Evolutionary conservation across 2,113 vertebrate genomes (phyloP), one percentile per base, ranked within the genome.

Genomic region (Hydrolagus affinis): DNA sequence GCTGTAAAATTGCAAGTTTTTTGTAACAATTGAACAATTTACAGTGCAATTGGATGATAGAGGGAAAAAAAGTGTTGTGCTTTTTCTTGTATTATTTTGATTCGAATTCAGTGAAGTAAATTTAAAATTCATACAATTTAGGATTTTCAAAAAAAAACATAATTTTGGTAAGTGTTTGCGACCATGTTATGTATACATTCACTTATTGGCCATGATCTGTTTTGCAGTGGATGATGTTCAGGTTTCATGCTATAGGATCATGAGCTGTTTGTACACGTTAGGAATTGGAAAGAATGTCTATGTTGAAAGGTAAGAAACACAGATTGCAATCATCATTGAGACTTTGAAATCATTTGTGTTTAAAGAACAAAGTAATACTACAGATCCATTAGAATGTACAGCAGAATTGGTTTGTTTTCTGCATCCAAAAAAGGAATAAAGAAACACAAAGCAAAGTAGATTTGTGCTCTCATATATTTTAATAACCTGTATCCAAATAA

Each of bases 221-320:
- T 71, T 91, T 89, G 85, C 91, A 99, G 97, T 99, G 95, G 95
- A 95, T 86, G 96, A 98, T 62, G 95, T 99, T 85, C 98, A 99
- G 89, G 94, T 97, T 89, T 98, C 98, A 69, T 99, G 98, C 89
- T 99, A 99, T 90, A 94, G 95, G 85, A 97, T 98, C 89, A 92
- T 99, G 87, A 95, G 94, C 90, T 98, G 98, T 87, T 94, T 99
- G 0, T 98, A 98, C 87, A 95, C 96, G 3, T 94, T 99, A 86
- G 98, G 97, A 68, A 99, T 97, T 21, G 97, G 97, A 71, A 99
- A 98, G 90, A 99, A 99, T 92, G 98, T 98, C 90, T 99, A 98
- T n/a, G 97, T 99, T 86, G 98, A 99, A 92, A 97, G 98, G 98
- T 99, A 96, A 89, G 21, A 7, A 86, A 80, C 60, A 6, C 21